phyloP scores from a whole-genome alignment of 2,888 invertebrate species.

The Lissonota sp. region DNA sequence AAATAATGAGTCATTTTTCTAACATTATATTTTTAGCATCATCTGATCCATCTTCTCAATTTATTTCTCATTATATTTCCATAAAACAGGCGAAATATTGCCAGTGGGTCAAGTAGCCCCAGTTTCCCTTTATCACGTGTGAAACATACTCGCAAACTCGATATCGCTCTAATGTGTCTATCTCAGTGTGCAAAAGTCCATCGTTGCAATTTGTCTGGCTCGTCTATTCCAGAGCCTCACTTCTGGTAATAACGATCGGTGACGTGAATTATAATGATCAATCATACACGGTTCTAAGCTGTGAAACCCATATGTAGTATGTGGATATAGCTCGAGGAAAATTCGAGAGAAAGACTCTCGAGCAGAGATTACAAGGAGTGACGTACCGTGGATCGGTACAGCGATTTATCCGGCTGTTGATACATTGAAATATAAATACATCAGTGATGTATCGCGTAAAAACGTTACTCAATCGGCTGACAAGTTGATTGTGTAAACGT shows the following conservation, averaged over 20 bases:
- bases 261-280: constrained; percentile 56
- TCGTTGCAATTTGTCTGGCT: constrained; percentile 61
- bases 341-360: no score
- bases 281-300: constrained; percentile 55
- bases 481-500: no score
- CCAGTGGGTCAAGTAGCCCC: no score
- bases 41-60: no score
- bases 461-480: no score
- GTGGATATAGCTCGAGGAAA: constrained; percentile 30
- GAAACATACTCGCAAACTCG: no score
- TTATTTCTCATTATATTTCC: no score
- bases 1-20: no score
- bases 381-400: constrained; percentile 7
- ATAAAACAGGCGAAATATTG: no score
- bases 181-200: constrained; percentile 55
- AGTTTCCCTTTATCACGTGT: no score
- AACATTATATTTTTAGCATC: no score
- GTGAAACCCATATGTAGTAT: neutral
- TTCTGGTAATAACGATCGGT: constrained; percentile 58
- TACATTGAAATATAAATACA: constrained; percentile 8
- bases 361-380: neutral
- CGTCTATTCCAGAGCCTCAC: constrained; percentile 39
- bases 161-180: constrained; percentile 58
- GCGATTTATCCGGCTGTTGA: constrained; percentile 14
- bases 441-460: neutral